These are phyloP conservation scores for Botia almorhae DNA, from an alignment of 2,797 vertebrate species.

Conservation along the genomic window DNA sequence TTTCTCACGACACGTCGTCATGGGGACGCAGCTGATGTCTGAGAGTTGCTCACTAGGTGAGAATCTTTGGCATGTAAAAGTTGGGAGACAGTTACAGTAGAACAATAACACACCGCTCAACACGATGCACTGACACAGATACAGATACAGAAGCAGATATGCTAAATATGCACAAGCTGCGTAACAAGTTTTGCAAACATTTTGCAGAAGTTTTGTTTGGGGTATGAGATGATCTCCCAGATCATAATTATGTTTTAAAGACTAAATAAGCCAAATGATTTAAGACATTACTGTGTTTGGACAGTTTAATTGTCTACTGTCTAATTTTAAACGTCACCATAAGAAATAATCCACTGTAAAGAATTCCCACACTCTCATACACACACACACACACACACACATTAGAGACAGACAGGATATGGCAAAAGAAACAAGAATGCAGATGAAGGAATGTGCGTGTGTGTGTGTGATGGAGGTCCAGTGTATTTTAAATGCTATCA, in stretches of 20 bases:
- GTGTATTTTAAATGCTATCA: constrained; percentile 60
- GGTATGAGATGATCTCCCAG: not conserved
- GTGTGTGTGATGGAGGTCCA: constrained; percentile 57
- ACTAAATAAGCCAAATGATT: not conserved
- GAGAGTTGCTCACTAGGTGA: constrained; percentile 80
- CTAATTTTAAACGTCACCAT: constrained; percentile 14
- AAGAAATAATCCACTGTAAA: constrained; percentile 37
- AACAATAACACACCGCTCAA: constrained; percentile 37
- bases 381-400: not conserved
- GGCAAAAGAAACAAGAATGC: constrained; percentile 22
- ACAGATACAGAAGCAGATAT: constrained; percentile 35
- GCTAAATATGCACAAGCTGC: constrained; percentile 6
- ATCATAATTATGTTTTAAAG: not conserved
- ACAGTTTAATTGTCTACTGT: not conserved
- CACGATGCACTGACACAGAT: constrained; percentile 3
- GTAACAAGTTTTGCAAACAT: not conserved
- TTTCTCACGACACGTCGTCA: constrained; percentile 60
- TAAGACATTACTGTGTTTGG: not conserved
- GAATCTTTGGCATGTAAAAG: constrained; percentile 61
- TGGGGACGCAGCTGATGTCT: constrained; percentile 65
- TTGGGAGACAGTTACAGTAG: constrained; percentile 32
- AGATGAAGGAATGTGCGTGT: constrained; percentile 11
- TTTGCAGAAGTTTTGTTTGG: constrained; percentile 20
- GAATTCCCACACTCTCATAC: constrained; percentile 17
- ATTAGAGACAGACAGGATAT: constrained; percentile 15